Conservation (phyloP, 2,888 invertebrate genomes). For the Odontocolon sp. region DNA sequence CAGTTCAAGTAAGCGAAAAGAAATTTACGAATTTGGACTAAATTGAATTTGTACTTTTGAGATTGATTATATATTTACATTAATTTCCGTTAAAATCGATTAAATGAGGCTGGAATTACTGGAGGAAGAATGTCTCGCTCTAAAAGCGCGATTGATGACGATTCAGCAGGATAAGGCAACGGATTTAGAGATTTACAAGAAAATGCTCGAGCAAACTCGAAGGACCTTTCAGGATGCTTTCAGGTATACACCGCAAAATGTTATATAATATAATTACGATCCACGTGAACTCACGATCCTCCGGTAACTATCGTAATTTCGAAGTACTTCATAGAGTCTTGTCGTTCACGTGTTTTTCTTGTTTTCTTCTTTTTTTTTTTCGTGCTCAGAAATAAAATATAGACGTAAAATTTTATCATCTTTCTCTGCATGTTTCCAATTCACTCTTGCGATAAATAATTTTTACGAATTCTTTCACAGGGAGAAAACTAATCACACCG, state of each 20-base stretch:
- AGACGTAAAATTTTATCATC: no score
- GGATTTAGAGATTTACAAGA: slow-evolving; percentile 83
- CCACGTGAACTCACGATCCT: no score
- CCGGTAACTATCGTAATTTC: no score
- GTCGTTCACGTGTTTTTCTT: no score
- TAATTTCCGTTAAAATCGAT: slow-evolving; percentile 80
- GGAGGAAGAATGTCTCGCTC: slow-evolving; percentile 85
- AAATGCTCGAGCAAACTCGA: slow-evolving; percentile 83
- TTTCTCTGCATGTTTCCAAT: background rate
- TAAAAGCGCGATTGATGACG: slow-evolving; percentile 85
- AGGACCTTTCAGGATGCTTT: slow-evolving; percentile 83
- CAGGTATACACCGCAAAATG: slow-evolving; percentile 60
- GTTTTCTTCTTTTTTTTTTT: no score
- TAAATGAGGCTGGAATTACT: slow-evolving; percentile 83
- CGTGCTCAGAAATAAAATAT: no score
- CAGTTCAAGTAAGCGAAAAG: slow-evolving; percentile 67
- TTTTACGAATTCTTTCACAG: slow-evolving; percentile 19
- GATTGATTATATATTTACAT: no score
- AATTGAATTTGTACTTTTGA: background rate
- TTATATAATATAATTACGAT: background rate
- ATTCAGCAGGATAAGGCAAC: slow-evolving; percentile 85
- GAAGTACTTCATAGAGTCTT: no score
- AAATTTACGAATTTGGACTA: background rate
- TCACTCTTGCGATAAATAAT: no score
- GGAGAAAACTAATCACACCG: slow-evolving; percentile 37